These are phyloP conservation scores for Papilio demoleus DNA, from an alignment of 2,888 invertebrate genomes.

Conservation along the genomic window DNA sequence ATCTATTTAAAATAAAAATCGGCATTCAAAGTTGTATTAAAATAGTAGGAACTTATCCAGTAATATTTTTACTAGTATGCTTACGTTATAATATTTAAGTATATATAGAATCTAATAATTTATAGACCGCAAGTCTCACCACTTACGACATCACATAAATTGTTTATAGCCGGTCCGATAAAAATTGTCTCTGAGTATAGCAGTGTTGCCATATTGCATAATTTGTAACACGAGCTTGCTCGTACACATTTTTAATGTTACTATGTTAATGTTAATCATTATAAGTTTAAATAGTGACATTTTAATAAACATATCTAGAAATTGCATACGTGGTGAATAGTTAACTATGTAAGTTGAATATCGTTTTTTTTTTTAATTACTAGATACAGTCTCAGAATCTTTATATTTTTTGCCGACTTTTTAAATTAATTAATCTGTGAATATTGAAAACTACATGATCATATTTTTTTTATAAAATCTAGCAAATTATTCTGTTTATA, in stretches of 20 bases:
- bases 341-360: too few relatives aligned
- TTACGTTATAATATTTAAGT: slow-evolving; percentile 17
- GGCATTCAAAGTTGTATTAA: too few relatives aligned
- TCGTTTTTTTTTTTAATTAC: too few relatives aligned
- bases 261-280: background rate
- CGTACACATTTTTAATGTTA: slow-evolving; percentile 15
- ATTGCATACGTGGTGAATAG: background rate
- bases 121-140: slow-evolving; percentile 10
- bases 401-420: too few relatives aligned
- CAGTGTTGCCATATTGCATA: slow-evolving; percentile 13
- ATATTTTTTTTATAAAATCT: too few relatives aligned
- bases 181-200: slow-evolving; percentile 32
- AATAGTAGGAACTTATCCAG: too few relatives aligned
- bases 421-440: too few relatives aligned
- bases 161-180: slow-evolving; percentile 32
- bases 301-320: background rate
- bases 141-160: slow-evolving; percentile 33
- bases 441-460: too few relatives aligned
- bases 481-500: too few relatives aligned
- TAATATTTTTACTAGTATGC: background rate
- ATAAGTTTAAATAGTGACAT: background rate
- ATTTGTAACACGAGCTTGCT: slow-evolving; percentile 21
- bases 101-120: slow-evolving; percentile 30
- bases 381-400: too few relatives aligned
- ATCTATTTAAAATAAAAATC: too few relatives aligned